Conservation (phyloP, 2,888 invertebrate species). For the Cancer borealis region DNA sequence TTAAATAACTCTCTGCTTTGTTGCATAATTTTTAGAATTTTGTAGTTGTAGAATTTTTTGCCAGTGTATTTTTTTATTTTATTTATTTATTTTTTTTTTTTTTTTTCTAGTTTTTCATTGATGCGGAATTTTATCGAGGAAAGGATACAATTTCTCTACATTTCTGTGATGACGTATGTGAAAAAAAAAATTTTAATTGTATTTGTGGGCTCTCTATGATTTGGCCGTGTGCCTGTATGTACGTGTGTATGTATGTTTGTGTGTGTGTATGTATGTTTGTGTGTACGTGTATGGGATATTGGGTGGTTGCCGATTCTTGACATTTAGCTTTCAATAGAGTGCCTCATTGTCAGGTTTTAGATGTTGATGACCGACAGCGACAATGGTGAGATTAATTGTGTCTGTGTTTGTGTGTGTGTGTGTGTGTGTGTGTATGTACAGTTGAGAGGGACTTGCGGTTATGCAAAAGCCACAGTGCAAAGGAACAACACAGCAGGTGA, state of each 20-base stretch:
- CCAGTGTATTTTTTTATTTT: conserved; percentile 39
- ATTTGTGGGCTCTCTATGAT: conserved; percentile 62
- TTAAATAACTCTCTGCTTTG: conserved; percentile 59
- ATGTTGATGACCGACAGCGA: conserved; percentile 62
- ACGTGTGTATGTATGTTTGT: neutral
- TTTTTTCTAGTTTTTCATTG: conserved; percentile 40
- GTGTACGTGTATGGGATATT: neutral
- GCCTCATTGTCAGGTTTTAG: conserved; percentile 69
- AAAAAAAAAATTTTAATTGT: conserved; percentile 23
- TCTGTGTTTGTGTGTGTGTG: neutral
- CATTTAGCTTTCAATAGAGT: conserved; percentile 67
- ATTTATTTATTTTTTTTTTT: conserved; percentile 21
- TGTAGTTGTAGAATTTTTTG: conserved; percentile 48
- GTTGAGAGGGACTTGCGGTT: conserved; percentile 53
- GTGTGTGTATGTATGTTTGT: conserved; percentile 26
- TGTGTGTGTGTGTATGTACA: neutral
- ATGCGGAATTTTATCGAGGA: neutral
- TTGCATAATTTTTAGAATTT: conserved; percentile 58
- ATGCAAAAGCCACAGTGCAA: conserved; percentile 60
- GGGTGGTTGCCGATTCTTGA: conserved; percentile 61
- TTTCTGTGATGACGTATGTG: conserved; percentile 31
- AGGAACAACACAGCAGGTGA: conserved; percentile 63
- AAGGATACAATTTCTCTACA: conserved; percentile 9
- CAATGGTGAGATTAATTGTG: conserved; percentile 44
- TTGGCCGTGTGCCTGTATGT: conserved; percentile 34